These are phyloP conservation scores for Drosophila neotestacea DNA, from an alignment of 2,888 invertebrate genomes.

Conservation along the genomic window DNA sequence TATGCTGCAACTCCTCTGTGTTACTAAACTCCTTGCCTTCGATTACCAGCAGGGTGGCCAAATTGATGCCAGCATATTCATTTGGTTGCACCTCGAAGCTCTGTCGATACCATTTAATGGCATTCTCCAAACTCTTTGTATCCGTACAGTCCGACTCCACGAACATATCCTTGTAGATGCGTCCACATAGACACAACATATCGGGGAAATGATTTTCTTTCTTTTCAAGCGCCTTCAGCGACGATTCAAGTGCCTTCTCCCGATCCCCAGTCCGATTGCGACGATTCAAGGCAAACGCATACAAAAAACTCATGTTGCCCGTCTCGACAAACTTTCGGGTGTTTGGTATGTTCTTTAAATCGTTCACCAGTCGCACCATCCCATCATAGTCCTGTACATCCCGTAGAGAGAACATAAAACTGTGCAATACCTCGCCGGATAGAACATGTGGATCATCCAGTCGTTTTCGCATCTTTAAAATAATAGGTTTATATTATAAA, in stretches of 20 bases:
- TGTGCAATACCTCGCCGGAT: conserved; percentile 97
- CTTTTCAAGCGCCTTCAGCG: conserved; percentile 95
- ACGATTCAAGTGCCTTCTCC: conserved; percentile 96
- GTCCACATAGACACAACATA: conserved; percentile 98
- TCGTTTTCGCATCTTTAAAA: conserved; percentile 92
- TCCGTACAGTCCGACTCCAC: conserved; percentile 97
- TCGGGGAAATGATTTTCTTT: conserved; percentile 98
- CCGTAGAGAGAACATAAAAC: conserved; percentile 95
- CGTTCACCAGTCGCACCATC: conserved; percentile 98
- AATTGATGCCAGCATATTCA: conserved; percentile 99
- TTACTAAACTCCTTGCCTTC: conserved; percentile 97
- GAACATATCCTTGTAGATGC: conserved; percentile 98
- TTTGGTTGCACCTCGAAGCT: conserved; percentile 99
- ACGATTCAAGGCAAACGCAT: conserved; percentile 98
- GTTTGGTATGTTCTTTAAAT: conserved; percentile 95
- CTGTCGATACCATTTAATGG: conserved; percentile 98
- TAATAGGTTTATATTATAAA: not conserved
- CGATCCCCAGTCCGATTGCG: conserved; percentile 97
- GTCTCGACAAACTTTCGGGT: conserved; percentile 95
- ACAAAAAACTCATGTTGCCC: conserved; percentile 95
- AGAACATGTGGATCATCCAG: conserved; percentile 98
- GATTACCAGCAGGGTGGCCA: conserved; percentile 98
- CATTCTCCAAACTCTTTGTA: conserved; percentile 93
- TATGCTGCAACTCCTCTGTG: conserved; percentile 95
- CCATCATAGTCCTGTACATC: conserved; percentile 98